These are phyloP conservation scores for Catamblyrhynchus diadema DNA, from an alignment of 2,797 vertebrate genomes.

Conservation along the genomic window DNA sequence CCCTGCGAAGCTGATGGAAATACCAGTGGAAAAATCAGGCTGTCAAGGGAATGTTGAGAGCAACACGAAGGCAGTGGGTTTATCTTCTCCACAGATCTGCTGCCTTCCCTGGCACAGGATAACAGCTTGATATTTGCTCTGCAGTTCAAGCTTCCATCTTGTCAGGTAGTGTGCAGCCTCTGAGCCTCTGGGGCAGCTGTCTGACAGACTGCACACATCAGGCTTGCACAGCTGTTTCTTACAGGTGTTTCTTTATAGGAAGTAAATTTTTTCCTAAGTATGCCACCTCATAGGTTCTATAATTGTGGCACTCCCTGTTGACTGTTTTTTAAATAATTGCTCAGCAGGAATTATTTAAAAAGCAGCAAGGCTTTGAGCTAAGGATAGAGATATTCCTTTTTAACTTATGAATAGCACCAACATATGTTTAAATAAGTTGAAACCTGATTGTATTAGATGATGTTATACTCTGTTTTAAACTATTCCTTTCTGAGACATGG, in stretches of 20 bases:
- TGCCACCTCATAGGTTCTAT: background rate
- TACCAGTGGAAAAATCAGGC: background rate
- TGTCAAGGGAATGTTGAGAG: background rate
- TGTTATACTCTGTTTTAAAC: background rate
- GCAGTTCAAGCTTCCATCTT: background rate
- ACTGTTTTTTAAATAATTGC: background rate
- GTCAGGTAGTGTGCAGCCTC: background rate
- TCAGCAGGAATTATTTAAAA: background rate
- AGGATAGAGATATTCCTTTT: background rate
- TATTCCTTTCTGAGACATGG: background rate
- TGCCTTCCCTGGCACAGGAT: background rate
- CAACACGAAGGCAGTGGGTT: fast-evolving
- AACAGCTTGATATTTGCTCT: background rate
- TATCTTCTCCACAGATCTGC: background rate
- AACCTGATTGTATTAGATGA: background rate
- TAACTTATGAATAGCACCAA: background rate
- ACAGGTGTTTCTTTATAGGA: background rate
- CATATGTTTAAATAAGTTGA: background rate
- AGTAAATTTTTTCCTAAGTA: background rate
- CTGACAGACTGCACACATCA: background rate
- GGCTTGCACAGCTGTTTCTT: background rate
- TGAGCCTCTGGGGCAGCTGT: background rate
- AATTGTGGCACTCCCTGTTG: background rate
- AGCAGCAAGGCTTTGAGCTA: background rate
- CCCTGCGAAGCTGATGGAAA: background rate